A percentile compares a stretch with the other conserved stretches of the same genome.
phyloP scores from a whole-genome alignment of 2,888 invertebrate genomes.

The Cheilosia vulpina region DNA sequence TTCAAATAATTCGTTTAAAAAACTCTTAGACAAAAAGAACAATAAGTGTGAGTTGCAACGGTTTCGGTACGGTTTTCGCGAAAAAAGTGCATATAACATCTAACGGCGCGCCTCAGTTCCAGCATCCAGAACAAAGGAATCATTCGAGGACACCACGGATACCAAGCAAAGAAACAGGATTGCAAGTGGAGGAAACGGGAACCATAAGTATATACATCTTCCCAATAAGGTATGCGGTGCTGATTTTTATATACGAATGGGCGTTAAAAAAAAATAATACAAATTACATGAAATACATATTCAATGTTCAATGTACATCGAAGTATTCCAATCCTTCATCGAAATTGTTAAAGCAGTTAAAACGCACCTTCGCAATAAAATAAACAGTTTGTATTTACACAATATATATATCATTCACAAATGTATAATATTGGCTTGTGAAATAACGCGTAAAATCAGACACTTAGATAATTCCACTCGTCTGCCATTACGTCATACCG shows the following conservation, averaged over 20 bases:
- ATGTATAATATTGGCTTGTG: neutral
- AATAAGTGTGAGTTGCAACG: constrained; percentile 1
- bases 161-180: neutral
- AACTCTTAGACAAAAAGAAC: neutral
- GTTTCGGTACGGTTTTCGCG: neutral
- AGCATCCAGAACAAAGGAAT: neutral
- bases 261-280: no score
- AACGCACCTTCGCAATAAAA: no score
- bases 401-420: neutral
- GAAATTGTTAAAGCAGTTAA: no score
- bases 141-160: neutral
- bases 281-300: no score
- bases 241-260: no score
- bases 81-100: neutral
- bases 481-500: neutral
- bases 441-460: neutral
- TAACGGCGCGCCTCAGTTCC: neutral
- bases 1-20: neutral
- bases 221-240: no score
- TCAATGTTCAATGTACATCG: no score
- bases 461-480: neutral
- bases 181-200: neutral
- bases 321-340: no score
- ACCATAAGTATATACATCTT: no score
- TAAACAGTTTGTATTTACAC: neutral